phyloP scores from a whole-genome alignment of 2,797 vertebrate species.

The Enteromius thamalakanensis region DNA sequence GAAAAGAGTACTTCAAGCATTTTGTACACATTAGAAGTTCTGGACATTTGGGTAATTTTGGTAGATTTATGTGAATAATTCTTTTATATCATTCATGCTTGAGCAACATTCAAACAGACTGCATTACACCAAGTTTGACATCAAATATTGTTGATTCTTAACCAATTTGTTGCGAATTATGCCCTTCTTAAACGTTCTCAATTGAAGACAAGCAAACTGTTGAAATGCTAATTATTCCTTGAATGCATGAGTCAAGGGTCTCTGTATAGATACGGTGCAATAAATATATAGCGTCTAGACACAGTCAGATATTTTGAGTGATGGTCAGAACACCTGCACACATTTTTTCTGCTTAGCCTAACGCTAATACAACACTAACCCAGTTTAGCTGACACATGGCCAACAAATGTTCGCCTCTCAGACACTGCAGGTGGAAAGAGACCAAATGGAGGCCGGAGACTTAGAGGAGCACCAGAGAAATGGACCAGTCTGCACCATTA shows the following conservation, averaged over 20 bases:
- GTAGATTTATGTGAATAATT: neutral
- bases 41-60: neutral
- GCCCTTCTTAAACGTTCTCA: neutral
- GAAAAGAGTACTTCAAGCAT: neutral
- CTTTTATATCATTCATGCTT: neutral
- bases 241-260: conserved; percentile 58
- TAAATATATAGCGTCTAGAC: conserved; percentile 37
- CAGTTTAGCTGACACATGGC: conserved; percentile 51
- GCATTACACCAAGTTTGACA: neutral
- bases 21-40: neutral
- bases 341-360: conserved; percentile 66
- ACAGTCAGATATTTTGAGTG: conserved; percentile 69
- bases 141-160: no score
- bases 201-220: neutral
- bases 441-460: conserved; percentile 11
- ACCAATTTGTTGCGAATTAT: neutral
- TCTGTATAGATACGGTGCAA: conserved; percentile 62
- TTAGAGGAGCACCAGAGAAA: conserved; percentile 13
- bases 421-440: conserved; percentile 19
- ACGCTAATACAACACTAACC: conserved; percentile 44
- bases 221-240: neutral
- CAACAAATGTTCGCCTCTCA: conserved; percentile 46
- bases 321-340: conserved; percentile 76
- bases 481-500: conserved; percentile 47
- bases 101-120: neutral